A percentile compares a stretch with the other conserved stretches of the same genome.
Conservation (phyloP, 2,797 vertebrate genomes). For the Notolabrus celidotus region DNA sequence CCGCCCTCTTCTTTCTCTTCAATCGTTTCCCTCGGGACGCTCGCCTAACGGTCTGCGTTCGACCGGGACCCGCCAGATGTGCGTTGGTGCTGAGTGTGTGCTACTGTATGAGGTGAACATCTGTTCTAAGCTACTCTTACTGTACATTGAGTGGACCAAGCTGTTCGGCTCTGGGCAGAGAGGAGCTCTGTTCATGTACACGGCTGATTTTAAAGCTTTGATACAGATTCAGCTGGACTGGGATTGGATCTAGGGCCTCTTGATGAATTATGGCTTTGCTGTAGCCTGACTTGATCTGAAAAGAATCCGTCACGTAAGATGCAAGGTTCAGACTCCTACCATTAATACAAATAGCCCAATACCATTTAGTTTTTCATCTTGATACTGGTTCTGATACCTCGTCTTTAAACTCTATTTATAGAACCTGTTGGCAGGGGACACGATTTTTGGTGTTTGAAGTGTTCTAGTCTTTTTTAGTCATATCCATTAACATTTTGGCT, state of each 20-base stretch:
- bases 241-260: constrained; percentile 32
- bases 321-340: background rate
- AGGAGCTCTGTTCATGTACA: constrained; percentile 2
- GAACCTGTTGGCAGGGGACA: too few relatives aligned
- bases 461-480: too few relatives aligned
- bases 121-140: constrained; percentile 55
- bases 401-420: too few relatives aligned
- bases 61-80: constrained; percentile 58
- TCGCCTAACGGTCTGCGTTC: constrained; percentile 3
- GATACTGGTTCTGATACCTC: too few relatives aligned
- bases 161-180: constrained; percentile 18
- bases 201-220: constrained; percentile 17
- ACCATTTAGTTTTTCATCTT: too few relatives aligned
- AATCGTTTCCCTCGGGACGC: constrained; percentile 31
- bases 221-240: constrained; percentile 8
- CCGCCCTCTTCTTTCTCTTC: constrained; percentile 4
- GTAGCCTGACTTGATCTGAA: background rate
- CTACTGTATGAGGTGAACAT: constrained; percentile 51
- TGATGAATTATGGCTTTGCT: too few relatives aligned
- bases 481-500: too few relatives aligned
- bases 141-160: constrained; percentile 54
- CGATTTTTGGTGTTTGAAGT: too few relatives aligned
- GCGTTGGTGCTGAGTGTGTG: constrained; percentile 30
- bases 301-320: constrained; percentile 6
- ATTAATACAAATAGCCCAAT: too few relatives aligned